Conservation (phyloP, 1,140 invertebrate species). For the Aphis craccivora region DNA sequence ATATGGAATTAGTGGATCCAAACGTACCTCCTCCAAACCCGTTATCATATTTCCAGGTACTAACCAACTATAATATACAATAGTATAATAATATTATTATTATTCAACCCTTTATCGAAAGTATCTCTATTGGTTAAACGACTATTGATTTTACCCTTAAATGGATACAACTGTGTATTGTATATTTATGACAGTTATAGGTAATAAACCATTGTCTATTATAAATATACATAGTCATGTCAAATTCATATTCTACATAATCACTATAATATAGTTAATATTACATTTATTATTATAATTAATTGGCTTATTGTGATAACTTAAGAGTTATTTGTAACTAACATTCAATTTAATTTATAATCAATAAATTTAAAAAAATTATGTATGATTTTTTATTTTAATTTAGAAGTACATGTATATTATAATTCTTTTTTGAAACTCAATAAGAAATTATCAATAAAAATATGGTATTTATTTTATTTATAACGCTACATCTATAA, state of each 20-base stretch:
- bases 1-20: constrained; percentile 98
- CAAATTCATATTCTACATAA: not conserved
- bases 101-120: not conserved
- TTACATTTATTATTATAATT: not conserved
- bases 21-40: constrained; percentile 87
- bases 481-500: too few species aligned
- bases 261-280: not conserved
- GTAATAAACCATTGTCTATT: not conserved
- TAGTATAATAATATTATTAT: constrained; percentile 5
- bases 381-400: not conserved
- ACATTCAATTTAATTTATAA: not conserved
- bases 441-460: too few species aligned
- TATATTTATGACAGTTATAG: not conserved
- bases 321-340: not conserved
- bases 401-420: not conserved
- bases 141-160: not conserved
- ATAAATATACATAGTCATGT: not conserved
- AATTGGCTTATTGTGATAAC: not conserved
- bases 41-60: constrained; percentile 80
- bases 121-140: not conserved
- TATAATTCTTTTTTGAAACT: not conserved
- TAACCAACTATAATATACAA: not conserved
- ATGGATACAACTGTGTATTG: not conserved
- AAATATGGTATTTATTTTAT: not conserved
- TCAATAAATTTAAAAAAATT: not conserved